Conservation (phyloP, 2,113 vertebrate genomes). For the Pelecanus crispus region DNA sequence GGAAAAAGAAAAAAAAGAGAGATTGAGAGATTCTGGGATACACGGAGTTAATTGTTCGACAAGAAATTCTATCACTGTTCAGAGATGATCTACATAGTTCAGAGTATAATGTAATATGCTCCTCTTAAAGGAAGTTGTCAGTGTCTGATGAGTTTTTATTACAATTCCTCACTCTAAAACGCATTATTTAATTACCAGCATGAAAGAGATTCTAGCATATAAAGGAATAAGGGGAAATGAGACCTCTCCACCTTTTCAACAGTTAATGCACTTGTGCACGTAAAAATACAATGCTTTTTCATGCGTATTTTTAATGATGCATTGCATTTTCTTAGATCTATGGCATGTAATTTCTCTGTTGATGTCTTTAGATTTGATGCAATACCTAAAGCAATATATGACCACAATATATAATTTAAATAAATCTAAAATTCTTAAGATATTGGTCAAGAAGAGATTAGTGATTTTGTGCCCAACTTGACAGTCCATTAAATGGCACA, state of each 20-base stretch:
- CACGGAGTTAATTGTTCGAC: conserved; percentile 12
- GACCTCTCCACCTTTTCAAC: conserved; percentile 64
- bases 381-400: neutral
- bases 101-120: conserved; percentile 62
- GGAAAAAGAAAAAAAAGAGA: neutral
- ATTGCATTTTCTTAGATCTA: neutral
- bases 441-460: neutral
- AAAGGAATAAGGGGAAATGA: conserved; percentile 66
- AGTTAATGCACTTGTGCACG: conserved; percentile 44
- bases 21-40: neutral
- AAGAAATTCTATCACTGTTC: conserved; percentile 64
- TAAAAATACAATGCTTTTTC: neutral
- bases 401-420: neutral
- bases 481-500: neutral
- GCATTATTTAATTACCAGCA: conserved; percentile 70
- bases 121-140: conserved; percentile 70
- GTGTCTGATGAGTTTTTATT: conserved; percentile 64
- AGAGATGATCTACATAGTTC: conserved; percentile 57
- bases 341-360: neutral
- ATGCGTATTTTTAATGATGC: neutral
- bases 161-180: conserved; percentile 58
- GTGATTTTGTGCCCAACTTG: neutral
- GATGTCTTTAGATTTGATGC: neutral
- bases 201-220: conserved; percentile 67
- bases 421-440: neutral